Base-by-base conservation (phyloP, 92 coral and sea anemone species). In the Phenganax subtilis region DNA sequence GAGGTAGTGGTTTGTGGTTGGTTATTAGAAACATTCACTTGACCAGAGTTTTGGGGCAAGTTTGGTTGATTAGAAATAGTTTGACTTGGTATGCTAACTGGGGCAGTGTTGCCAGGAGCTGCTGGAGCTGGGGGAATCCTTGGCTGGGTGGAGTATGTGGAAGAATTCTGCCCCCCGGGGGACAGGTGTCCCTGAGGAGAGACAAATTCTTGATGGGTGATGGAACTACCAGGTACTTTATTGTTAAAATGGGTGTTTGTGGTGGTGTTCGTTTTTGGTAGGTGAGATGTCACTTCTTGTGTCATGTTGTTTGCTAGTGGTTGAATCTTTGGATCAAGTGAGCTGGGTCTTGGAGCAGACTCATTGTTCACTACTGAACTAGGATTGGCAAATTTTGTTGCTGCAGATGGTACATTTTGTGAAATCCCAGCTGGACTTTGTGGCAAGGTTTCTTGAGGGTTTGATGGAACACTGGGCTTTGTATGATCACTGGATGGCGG, bases 1-100 rank as follows among this genome's bases (percentile, higher is more conserved):
- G 71, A 6, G 16, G 70, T 84, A 63, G 44, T 52, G 62, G 15
- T 44, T 44, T 52, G 54, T 12, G 84, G 54, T 12, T 70, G 87
- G 27, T 54, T 12, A 57, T 54, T 54, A 0, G 63, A 12, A n/a
- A 37, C 57, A 72, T 12, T 51, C 20, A 11, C 44, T 53, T 20
- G 62, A 47, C 15, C 59, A 5, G 56, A 7, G 10, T n/a, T n/a
- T 54, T 72, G 76, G 0, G 76, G 76, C 20, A 30, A 9, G 1
- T 10, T 69, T 69, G 53, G 75, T 30, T 69, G 75, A 52, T 30
- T 30, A 51, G 37, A 57, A 10, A 14, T 14, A 16, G 12, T 16
- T 72, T 72, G n/a, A 2, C 20, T 51, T 16, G 56, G 55, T 37
- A 37, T 37, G 2, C 3, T 5, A 37, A 37, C 47, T 37, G 2